Evolutionary conservation across 1,140 invertebrate species (phyloP), one percentile per base, ranked within the genome.

Genomic region (Andricus grossulariae): DNA sequence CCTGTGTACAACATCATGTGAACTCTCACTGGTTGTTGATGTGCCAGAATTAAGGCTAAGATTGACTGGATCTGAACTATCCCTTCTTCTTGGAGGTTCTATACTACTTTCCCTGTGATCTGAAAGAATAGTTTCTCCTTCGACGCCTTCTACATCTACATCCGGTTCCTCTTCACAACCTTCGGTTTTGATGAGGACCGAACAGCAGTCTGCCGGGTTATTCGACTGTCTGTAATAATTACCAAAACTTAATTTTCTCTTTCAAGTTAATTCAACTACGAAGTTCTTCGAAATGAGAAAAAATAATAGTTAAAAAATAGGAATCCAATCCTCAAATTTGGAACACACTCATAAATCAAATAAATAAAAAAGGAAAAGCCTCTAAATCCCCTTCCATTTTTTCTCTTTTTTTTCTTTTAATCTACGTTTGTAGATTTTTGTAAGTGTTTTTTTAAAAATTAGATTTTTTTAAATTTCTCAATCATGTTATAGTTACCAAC

Each of bases 51-150:
- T 92, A 6, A 92, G 81, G 75, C 94, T 95, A 70, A 97, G 92
- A 90, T 97, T 97, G 13, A 97, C 96, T 21, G 96, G 96, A 89
- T 96, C 94, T 0, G 91, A 92, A 73, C 90, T 92, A 84, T 91
- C 91, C 90, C 91, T 92, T 78, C 91, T 85, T 72, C 89, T 80
- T 2, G 89, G 89, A 19, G 90, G 88, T 80, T 92, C 91, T 73
- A 89, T 87, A 80, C 86, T 90, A 77, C 85, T 85, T 76, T 90
- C 90, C 71, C 87, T 85, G 81, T 89, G 91, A 52, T 93, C 79
- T 87, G 91, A 73, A 86, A 92, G 87, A n/a, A 86, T 82, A 72
- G 92, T 88, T 78, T 93, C 91, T 76, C 92, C 89, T 51, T 91
- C 91, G 71, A 93, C 91, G 51, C 93, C 89, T 79, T 93, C 90